Evolutionary conservation across 2,113 vertebrate genomes (phyloP), one percentile per base, ranked within the genome.

Genomic region (Daphoenositta chrysoptera): DNA sequence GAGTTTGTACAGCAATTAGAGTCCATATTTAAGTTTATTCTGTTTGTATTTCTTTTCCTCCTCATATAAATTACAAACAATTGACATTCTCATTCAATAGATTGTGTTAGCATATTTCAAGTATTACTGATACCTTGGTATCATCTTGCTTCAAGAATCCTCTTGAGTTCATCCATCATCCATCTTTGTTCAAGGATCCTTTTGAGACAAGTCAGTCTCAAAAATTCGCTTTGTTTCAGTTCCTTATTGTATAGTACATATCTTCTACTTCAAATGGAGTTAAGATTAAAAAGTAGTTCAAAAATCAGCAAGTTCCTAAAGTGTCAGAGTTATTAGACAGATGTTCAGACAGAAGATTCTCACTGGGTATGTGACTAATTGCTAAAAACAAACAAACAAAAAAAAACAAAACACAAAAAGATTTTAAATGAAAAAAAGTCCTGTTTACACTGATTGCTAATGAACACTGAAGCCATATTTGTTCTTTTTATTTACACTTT

Each of bases 81-180:
- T 54, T 18, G 19, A 24, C 11, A 24, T 44, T 92, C 83, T 63
- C 18, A 39, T 80, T 87, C 15, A 66, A 9, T 47, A 30, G 8
- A 6, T 44, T 28, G n/a, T 80, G 21, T 45, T 51, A 44, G 7
- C 61, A 4, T 30, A 80, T 76, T 21, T 35, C 82, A 27, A 17
- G 3, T 60, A 44, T 80, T 53, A 31, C 4, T 0, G 0, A 7
- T 9, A 2, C 54, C 33, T 81, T 37, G 15, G 17, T 39, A 30
- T 77, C 65, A 37, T n/a, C 30, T 69, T 50, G 10, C 11, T 64
- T 73, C 37, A 61, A 44, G n/a, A 79, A 61, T 51, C 10, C 22
- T 91, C 33, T 68, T 31, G 17, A 53, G 51, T 53, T 19, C 28
- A 53, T 53, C 51, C 51, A 53, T 53, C 17, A 53, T 31, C 51